These are phyloP conservation scores for Pyrrhosoma nymphula DNA, from an alignment of 2,888 invertebrate species.

Conservation along the genomic window DNA sequence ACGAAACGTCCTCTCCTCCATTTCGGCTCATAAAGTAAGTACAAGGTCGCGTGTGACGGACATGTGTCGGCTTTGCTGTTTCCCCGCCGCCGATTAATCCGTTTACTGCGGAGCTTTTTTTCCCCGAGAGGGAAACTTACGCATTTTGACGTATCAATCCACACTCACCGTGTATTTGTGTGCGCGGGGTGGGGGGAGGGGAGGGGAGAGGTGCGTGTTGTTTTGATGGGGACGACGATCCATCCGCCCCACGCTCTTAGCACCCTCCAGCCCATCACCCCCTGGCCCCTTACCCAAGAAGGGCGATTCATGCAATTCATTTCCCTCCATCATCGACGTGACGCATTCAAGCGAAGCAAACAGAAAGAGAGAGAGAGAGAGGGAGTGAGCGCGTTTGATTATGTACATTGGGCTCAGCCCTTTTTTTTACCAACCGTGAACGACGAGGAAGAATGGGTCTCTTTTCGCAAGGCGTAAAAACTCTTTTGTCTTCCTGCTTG, in stretches of 20 bases:
- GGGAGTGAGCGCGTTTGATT: not conserved
- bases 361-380: conserved; percentile 5
- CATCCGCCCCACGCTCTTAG: not conserved
- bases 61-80: not conserved
- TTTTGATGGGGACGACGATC: not conserved
- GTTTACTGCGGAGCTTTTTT: not conserved
- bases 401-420: not conserved
- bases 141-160: not conserved
- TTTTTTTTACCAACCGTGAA: not conserved
- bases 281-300: not conserved
- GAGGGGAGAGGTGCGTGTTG: not conserved
- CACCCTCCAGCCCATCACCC: no score
- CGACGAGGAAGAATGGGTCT: not conserved
- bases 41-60: not conserved
- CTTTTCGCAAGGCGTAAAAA: conserved; percentile 23
- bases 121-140: not conserved
- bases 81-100: not conserved
- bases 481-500: not conserved
- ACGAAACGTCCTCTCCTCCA: no score
- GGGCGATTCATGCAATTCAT: not conserved
- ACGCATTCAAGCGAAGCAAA: not conserved
- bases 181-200: not conserved
- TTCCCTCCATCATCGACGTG: not conserved
- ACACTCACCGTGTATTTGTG: not conserved
- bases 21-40: no score